A percentile compares a stretch with the other conserved stretches of the same genome.
phyloP scores from a whole-genome alignment of 2,113 vertebrate species.

The Rhipidura dahli region DNA sequence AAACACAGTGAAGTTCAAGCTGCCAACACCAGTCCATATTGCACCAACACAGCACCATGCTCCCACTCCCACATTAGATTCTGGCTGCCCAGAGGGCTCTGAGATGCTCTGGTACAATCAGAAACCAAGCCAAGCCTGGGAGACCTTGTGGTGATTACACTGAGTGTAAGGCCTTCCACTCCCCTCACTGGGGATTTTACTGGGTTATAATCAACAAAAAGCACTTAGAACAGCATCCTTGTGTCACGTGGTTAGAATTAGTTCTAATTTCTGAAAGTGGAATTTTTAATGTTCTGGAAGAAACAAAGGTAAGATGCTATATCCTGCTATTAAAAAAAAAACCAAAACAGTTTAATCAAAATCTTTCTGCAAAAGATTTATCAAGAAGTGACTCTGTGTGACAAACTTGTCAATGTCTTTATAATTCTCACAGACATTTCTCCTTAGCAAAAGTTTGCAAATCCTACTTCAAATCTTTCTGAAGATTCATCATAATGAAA shows the following conservation, averaged over 20 bases:
- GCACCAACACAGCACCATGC: not conserved
- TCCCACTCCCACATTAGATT: not conserved
- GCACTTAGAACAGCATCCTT: not conserved
- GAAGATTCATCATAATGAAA: not conserved
- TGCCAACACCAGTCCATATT: not conserved
- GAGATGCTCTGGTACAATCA: not conserved
- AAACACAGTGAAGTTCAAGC: not conserved
- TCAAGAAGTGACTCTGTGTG: not conserved
- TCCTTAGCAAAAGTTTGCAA: not conserved
- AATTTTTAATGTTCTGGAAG: not conserved
- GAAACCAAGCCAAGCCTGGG: not conserved
- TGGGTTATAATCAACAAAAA: not conserved
- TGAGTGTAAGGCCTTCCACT: not conserved
- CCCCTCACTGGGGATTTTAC: not conserved
- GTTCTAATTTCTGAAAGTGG: not conserved
- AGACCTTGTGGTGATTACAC: not conserved
- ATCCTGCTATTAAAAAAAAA: not conserved
- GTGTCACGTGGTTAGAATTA: not conserved
- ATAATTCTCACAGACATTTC: not conserved
- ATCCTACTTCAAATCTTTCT: not conserved
- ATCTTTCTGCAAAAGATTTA: not conserved
- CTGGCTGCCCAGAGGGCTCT: not conserved
- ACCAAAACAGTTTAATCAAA: not conserved
- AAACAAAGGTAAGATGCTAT: not conserved
- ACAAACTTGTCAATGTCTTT: not conserved